Percentiles rank a stretch among this genome's conserved stretches.
phyloP scores from a whole-genome alignment of 2,797 vertebrate genomes.

The Betta splendens region DNA sequence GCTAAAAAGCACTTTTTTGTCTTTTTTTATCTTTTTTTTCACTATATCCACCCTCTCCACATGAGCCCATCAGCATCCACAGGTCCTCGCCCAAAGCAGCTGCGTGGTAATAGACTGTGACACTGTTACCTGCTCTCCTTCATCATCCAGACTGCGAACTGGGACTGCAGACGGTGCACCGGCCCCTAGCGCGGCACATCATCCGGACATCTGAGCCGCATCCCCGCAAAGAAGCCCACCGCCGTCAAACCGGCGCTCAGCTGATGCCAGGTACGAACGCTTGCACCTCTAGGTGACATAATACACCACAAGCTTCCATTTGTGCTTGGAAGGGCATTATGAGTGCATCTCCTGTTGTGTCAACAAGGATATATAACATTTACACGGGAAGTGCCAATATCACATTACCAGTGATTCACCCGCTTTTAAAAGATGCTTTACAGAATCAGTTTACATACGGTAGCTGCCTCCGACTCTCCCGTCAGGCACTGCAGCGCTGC shows the following conservation, averaged over 20 bases:
- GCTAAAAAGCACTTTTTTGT: slow-evolving; percentile 46
- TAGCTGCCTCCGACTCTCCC: slow-evolving; percentile 33
- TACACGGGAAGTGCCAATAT: slow-evolving; percentile 69
- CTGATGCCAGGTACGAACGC: slow-evolving; percentile 52
- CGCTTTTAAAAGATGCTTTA: slow-evolving; percentile 74
- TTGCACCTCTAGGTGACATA: slow-evolving; percentile 66
- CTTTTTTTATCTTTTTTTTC: slow-evolving; percentile 57
- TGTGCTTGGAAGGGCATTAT: slow-evolving; percentile 60
- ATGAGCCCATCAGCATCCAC: slow-evolving; percentile 49
- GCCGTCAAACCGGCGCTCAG: slow-evolving; percentile 16
- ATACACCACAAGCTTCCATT: slow-evolving; percentile 66
- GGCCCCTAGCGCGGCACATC: slow-evolving; percentile 39
- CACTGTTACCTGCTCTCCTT: slow-evolving; percentile 63
- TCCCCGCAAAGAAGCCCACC: slow-evolving; percentile 39
- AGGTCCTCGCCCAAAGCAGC: slow-evolving; percentile 66
- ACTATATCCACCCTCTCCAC: slow-evolving; percentile 19
- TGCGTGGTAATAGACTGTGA: slow-evolving; percentile 72
- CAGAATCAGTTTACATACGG: slow-evolving; percentile 67
- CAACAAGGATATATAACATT: slow-evolving; percentile 69
- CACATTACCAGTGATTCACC: slow-evolving; percentile 68
- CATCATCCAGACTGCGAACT: slow-evolving; percentile 62
- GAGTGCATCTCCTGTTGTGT: slow-evolving; percentile 72
- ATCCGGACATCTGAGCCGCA: slow-evolving; percentile 31
- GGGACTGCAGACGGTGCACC: slow-evolving; percentile 43
- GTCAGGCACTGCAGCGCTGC: slow-evolving; percentile 44